A percentile compares a stretch with the other conserved stretches of the same genome.
Conservation (phyloP, 2,888 invertebrate genomes). For the Ypsolopha sequella region DNA sequence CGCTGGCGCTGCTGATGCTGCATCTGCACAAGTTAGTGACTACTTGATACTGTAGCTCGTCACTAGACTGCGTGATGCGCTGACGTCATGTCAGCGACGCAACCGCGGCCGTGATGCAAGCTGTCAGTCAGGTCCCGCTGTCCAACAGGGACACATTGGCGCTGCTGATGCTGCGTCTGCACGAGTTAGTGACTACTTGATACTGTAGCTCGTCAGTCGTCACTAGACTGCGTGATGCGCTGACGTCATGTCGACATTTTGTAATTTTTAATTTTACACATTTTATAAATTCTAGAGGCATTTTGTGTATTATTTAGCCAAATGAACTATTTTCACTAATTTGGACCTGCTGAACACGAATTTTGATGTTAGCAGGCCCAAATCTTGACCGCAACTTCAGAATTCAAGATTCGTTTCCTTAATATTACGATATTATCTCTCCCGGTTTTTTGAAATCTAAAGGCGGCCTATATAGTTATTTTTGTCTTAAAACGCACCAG, state of each 20-base stretch:
- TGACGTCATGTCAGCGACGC: slow-evolving; percentile 80
- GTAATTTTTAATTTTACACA: too few species aligned
- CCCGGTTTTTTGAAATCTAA: too few species aligned
- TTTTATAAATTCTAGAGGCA: too few species aligned
- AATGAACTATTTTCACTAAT: too few species aligned
- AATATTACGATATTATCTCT: too few species aligned
- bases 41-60: not conserved
- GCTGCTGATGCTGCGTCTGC: slow-evolving; percentile 91
- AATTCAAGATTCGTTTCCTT: too few species aligned
- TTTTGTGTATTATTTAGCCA: too few species aligned
- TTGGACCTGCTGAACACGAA: too few species aligned
- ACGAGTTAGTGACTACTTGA: slow-evolving; percentile 70
- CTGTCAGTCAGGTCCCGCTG: slow-evolving; percentile 87
- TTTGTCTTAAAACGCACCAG: too few species aligned
- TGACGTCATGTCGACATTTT: slow-evolving; percentile 77
- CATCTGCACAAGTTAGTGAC: slow-evolving; percentile 84
- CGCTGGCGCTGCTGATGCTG: slow-evolving; percentile 90
- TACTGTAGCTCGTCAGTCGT: not conserved
- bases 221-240: slow-evolving; percentile 76
- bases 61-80: slow-evolving; percentile 76
- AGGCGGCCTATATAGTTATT: too few species aligned
- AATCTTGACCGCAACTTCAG: too few species aligned
- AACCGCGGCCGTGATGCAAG: slow-evolving; percentile 76
- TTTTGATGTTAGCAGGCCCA: too few species aligned
- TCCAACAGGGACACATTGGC: slow-evolving; percentile 96